Evolutionary conservation across 2,888 invertebrate genomes (phyloP), one percentile per base, ranked within the genome.

Genomic region (Linnaemya vulpina): DNA sequence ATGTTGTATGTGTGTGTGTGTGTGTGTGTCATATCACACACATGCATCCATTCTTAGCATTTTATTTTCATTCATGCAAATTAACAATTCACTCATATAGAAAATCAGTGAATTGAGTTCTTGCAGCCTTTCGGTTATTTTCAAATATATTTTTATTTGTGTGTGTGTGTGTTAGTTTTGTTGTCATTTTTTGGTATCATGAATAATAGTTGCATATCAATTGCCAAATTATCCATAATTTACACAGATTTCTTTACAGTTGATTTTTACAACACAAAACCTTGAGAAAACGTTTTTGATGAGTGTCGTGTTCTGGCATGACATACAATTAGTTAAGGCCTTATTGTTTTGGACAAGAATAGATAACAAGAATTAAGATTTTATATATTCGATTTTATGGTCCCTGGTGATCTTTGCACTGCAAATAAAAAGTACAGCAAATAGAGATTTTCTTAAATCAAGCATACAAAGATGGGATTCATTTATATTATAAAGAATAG

Each of bases 41-140:
- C 62, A 40, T 40, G 11, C 40, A 53, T 11, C 25, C 46, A 75
- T 38, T 22, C 22, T 9, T 40, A 51, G 46, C 17, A 11, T 40
- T 62, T 78, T 68, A 75, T 62, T 76, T 67, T 46, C 22, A 58
- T 68, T 58, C 22, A n/a, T 70, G 53, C 63, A 80, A 84, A 83
- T 84, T 80, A 84, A 80, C 74, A 83, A 85, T 55, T 74, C 62
- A 78, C 80, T 81, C 82, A 60, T 71, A 84, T 65, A 80, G 77
- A 80, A 86, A 86, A 85, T 85, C 75, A 43, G 74, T 78, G 67
- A 85, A 86, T 86, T 85, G 80, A 63, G 70, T 83, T 85, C 81
- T 55, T 68, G 62, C 46, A 75, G 79, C 20, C 70, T 70, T 13
- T 63, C 15, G 55, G 63, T 58, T 65, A 25, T 5, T 65, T 17